Conservation (phyloP, 2,797 vertebrate genomes). For the Clarias fuscus region DNA sequence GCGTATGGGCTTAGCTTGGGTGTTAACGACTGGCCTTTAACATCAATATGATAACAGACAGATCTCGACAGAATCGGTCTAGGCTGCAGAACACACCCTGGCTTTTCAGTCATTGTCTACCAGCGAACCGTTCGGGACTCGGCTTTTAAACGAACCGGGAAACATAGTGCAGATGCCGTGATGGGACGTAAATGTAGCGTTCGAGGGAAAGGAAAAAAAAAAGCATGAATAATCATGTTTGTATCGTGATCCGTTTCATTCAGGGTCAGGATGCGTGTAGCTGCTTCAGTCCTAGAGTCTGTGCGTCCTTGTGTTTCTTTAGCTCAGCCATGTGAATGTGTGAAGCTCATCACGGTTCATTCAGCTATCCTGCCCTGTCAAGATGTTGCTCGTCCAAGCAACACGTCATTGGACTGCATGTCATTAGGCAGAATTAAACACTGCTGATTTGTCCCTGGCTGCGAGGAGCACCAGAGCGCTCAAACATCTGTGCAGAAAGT, state of each 20-base stretch:
- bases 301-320: conserved; percentile 27
- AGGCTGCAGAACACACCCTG: conserved; percentile 29
- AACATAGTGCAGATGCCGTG: conserved; percentile 17
- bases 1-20: not conserved
- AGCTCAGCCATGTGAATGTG: conserved; percentile 36
- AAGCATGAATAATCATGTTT: not conserved
- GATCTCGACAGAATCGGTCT: conserved; percentile 10
- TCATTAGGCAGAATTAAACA: conserved; percentile 50
- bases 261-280: conserved; percentile 3
- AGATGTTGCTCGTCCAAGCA: conserved; percentile 41
- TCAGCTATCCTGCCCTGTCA: conserved; percentile 42
- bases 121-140: conserved; percentile 15
- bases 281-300: conserved; percentile 11
- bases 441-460: conserved; percentile 53
- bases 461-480: conserved; percentile 13
- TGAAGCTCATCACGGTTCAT: conserved; percentile 41
- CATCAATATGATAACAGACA: not conserved
- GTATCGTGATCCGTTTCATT: conserved; percentile 5
- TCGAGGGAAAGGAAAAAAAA: not conserved
- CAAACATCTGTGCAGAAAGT: conserved; percentile 43
- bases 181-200: not conserved
- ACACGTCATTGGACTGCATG: conserved; percentile 42
- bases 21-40: conserved; percentile 15
- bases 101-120: conserved; percentile 41
- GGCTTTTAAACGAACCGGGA: conserved; percentile 35